Base-by-base conservation (phyloP, 2,888 invertebrate species). In the Eulithis prunata region DNA sequence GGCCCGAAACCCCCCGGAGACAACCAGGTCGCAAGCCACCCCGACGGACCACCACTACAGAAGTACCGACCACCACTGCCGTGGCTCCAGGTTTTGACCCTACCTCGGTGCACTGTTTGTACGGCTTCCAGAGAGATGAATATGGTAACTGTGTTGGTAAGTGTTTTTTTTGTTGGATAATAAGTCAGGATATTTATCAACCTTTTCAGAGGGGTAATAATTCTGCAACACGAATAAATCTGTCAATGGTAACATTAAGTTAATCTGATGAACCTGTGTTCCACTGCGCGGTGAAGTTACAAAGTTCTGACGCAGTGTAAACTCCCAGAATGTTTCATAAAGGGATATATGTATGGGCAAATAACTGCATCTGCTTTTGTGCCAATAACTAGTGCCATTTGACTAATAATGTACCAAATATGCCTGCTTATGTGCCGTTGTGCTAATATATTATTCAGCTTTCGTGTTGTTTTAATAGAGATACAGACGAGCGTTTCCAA, bases 71-170 rank as follows among this genome's bases (percentile, higher is more conserved):
- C 32, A 57, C 36, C 47, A 70, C 62, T 7, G 52, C 71, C 12
- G 82, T 84, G 38, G 69, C 69, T 5, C 73, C 78, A 41, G 79
- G 79, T 7, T 87, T 88, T 63, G 80, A 89, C 69, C 73, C 83
- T n/a, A 81, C 85, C 46, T 75, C 85, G 3, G 62, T 89, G 2
- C 89, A 89, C 67, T 94, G 94, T 72, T 80, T 93, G 53, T 80
- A 87, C 70, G 95, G 95, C 0, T 95, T 93, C 64, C 89, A 94
- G 64, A 90, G 93, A 59, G 94, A 94, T 75, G 36, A 55, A 51
- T 45, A 61, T 57, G 70, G 68, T 13, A 64, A 66, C 28, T 56
- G 65, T 55, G 43, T 12, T 36, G 69, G 69, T 69, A 59, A 64
- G 64, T 8, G 10, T 47, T 47, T 47, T 8, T 21, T 21, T 21